phyloP scores from a whole-genome alignment of 2,797 vertebrate genomes.

The Thamnophis elegans region DNA sequence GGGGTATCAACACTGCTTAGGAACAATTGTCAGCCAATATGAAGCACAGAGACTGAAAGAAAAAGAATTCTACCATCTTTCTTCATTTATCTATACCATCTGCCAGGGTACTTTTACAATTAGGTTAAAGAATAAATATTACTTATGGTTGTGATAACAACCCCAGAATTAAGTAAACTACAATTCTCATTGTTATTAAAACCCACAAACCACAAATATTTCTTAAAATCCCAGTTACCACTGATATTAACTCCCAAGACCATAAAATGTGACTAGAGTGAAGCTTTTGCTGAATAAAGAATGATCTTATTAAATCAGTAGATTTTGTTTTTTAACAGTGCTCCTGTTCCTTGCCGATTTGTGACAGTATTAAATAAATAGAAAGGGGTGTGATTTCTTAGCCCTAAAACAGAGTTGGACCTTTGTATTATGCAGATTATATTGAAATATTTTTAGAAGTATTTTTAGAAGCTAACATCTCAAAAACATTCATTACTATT shows the following conservation, averaged over 20 bases:
- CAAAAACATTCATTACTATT: neutral
- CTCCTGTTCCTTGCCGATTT: neutral
- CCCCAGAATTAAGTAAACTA: neutral
- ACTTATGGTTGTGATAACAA: slow-evolving; percentile 1
- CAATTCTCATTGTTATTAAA: neutral
- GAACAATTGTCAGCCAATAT: slow-evolving; percentile 7
- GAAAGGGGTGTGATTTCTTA: neutral
- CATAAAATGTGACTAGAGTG: neutral
- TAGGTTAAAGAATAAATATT: slow-evolving; percentile 26
- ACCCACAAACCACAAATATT: neutral
- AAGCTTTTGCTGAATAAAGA: neutral
- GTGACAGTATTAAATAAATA: slow-evolving; percentile 19
- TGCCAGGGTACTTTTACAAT: slow-evolving; percentile 28
- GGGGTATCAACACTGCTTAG: neutral
- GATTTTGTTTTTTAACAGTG: neutral
- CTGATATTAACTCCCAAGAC: neutral
- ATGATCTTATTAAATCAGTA: slow-evolving; percentile 6
- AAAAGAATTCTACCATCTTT: neutral
- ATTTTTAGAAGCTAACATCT: neutral
- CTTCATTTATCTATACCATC: slow-evolving; percentile 11
- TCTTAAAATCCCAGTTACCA: neutral
- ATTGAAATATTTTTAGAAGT: neutral
- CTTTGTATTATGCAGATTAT: neutral
- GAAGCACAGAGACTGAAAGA: neutral
- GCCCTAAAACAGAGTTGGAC: neutral